A percentile compares a stretch with the other conserved stretches of the same genome.
Conservation (phyloP, 1,140 invertebrate genomes). For the Yoshiicerus persimilis region DNA sequence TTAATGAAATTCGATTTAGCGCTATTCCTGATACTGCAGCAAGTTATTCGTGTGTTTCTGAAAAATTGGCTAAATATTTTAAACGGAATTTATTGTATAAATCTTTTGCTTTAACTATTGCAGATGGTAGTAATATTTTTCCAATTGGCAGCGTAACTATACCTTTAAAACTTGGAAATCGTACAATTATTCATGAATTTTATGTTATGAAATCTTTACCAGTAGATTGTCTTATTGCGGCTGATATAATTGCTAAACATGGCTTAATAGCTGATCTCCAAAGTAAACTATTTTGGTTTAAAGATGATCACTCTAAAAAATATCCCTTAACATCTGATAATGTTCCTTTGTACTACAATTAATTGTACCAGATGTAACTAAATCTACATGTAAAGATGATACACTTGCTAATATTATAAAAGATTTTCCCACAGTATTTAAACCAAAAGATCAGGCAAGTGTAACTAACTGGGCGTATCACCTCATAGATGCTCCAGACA, state of each 20-base stretch:
- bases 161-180: background rate
- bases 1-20: background rate
- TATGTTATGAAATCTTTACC: background rate
- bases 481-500: conserved; percentile 6
- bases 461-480: conserved; percentile 30
- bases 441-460: background rate
- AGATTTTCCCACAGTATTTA: conserved; percentile 29
- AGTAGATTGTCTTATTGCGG: conserved; percentile 7
- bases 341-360: background rate
- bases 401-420: background rate
- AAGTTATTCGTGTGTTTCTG: background rate
- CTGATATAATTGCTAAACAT: background rate
- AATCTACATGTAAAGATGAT: background rate
- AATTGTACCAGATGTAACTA: background rate
- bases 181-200: background rate
- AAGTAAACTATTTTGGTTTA: background rate
- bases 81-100: background rate
- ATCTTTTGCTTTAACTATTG: background rate
- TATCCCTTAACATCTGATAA: background rate
- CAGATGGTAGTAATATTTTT: background rate
- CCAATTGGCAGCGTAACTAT: background rate
- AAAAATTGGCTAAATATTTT: background rate
- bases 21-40: background rate
- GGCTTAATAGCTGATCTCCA: background rate
- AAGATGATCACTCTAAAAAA: background rate